Base-by-base conservation (phyloP, 2,113 vertebrate species). In the Nothobranchius kuhntae region DNA sequence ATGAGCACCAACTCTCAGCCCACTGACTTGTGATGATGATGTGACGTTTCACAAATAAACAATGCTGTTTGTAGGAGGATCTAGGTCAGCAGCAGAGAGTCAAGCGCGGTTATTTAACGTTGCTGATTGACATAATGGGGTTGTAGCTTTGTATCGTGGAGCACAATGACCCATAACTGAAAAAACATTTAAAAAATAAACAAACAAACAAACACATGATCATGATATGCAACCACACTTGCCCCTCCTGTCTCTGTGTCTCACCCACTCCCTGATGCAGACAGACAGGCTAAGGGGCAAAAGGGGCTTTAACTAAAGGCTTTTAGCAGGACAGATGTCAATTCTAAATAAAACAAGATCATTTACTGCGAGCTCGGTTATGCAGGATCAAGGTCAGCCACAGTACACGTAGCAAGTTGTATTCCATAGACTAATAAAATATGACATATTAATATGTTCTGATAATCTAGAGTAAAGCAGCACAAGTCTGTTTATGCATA, bases 241-340 rank as follows among this genome's bases (percentile, higher is more conserved):
- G 74, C 38, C 68, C 56, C 21, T 12, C 47, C 65, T 48, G 35
- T 73, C 56, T 70, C 38, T 65, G 50, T 47, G 45, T 69, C 62
- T 65, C 63, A 10, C 45, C 40, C 71, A 65, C 47, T 36, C 69
- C 59, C 68, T 50, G 48, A 30, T 61, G 36, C 68, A 73, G 13
- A 79, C 54, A 73, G 71, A 76, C 69, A 73, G 68, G 65, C 59
- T 42, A 61, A 83, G 73, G 77, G 77, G 81, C 77, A 83, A 73
- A 68, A 57, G n/a, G n/a, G n/a, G 65, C 14, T 71, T 75, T 69
- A 73, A 53, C 52, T 73, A 69, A 78, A 86, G 63, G 78, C 54
- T 52, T 78, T 78, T 38, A 70, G 17, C 68, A 65, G 62, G 75
- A 73, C 74, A 70, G 68, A 74, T 55, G 64, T 75, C 61, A 58